Conservation (phyloP, 2,113 vertebrate genomes). For the Conger conger region DNA sequence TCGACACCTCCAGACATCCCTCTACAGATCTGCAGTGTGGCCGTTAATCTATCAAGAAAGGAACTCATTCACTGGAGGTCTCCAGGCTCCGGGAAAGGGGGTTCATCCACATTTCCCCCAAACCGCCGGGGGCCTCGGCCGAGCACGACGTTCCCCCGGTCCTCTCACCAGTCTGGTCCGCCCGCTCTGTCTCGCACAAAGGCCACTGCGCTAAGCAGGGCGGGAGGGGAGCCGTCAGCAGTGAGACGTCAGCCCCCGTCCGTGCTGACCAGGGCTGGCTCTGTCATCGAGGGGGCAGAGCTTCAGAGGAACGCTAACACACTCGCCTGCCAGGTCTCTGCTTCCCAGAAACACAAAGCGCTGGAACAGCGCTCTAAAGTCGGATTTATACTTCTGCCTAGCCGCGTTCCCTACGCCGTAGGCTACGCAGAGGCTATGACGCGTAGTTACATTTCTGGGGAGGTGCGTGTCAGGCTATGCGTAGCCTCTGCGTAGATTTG, state of each 20-base stretch:
- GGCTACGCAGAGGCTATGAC: too few species aligned
- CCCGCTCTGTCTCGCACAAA: conserved; percentile 32
- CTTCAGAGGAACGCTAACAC: conserved; percentile 59
- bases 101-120: neutral
- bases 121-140: conserved; percentile 17
- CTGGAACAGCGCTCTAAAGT: conserved; percentile 44
- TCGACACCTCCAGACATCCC: too few species aligned
- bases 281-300: conserved; percentile 62
- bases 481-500: too few species aligned
- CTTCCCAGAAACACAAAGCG: conserved; percentile 32
- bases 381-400: too few species aligned
- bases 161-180: conserved; percentile 37
- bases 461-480: too few species aligned
- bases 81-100: neutral
- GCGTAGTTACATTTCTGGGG: too few species aligned
- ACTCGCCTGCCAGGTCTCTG: conserved; percentile 64
- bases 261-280: conserved; percentile 54
- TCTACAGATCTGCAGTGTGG: neutral
- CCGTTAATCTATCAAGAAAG: neutral
- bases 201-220: neutral
- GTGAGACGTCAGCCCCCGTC: neutral
- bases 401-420: too few species aligned
- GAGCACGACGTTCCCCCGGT: too few species aligned
- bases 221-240: neutral
- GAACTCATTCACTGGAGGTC: neutral